Evolutionary conservation across 2,888 invertebrate genomes (phyloP), one percentile per base, ranked within the genome.

Genomic region (Drosophila putrida): DNA sequence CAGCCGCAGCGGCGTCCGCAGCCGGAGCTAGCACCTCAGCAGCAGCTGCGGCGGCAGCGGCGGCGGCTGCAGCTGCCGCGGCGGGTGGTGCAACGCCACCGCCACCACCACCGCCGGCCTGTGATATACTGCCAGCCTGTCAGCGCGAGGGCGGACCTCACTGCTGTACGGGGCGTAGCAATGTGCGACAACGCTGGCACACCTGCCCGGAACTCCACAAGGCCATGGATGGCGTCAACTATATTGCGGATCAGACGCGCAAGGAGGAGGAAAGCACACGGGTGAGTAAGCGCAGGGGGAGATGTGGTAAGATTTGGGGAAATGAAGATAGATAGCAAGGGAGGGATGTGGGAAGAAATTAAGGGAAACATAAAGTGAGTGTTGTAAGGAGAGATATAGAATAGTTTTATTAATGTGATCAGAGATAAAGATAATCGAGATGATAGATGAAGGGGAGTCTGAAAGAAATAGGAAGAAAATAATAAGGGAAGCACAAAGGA

Each of bases 221-320:
- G 93, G 98, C 98, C 88, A 97, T 97, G 92, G 97, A 97, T 92
- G 97, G 97, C 77, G 97, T 98, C 80, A 95, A 96, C 90, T 98
- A 97, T 92, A 98, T 98, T 90, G 98, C 98, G 53, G 97, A 98
- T 93, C 97, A 98, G 93, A 97, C 97, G 63, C 95, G 96, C 90
- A 95, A 97, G 90, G 97, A 97, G 93, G 97, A 98, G 93, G 97
- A 98, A 92, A 97, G 97, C 66, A 97, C 97, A 59, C 95, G 96
- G 94, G 97, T 97, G 92, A 93, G 94, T n/a, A n/a, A n/a, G n/a
- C n/a, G n/a, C n/a, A n/a, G n/a, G n/a, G n/a, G n/a, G n/a, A n/a
- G n/a, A n/a, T n/a, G n/a, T n/a, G n/a, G n/a, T n/a, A n/a, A n/a
- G n/a, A n/a, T n/a, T n/a, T n/a, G n/a, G n/a, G n/a, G n/a, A n/a